phyloP scores from a whole-genome alignment of 2,888 invertebrate genomes.

The Tromatobia lineatoria region DNA sequence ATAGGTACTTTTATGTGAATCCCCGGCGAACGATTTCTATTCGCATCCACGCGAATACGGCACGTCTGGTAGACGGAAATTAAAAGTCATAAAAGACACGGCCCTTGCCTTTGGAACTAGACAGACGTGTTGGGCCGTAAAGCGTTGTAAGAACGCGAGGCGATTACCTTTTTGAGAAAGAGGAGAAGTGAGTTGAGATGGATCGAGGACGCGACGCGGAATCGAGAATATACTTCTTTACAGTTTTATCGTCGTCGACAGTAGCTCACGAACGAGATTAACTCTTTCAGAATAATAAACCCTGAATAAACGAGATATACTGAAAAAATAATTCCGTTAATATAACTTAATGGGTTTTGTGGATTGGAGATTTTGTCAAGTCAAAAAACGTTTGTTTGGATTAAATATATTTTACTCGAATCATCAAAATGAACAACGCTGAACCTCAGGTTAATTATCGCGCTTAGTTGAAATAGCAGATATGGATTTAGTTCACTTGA shows the following conservation, averaged over 20 bases:
- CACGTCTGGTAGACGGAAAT: slow-evolving; percentile 59
- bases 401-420: too few relatives aligned
- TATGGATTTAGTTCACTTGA: too few relatives aligned
- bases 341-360: too few relatives aligned
- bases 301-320: not conserved
- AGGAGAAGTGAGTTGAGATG: slow-evolving; percentile 45
- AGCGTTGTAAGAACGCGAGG: slow-evolving; percentile 56
- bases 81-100: slow-evolving; percentile 64
- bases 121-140: slow-evolving; percentile 56
- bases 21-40: slow-evolving; percentile 42
- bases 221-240: slow-evolving; percentile 40
- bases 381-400: too few relatives aligned
- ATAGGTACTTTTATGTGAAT: slow-evolving; percentile 31
- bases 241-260: slow-evolving; percentile 55
- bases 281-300: not conserved
- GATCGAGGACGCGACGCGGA: slow-evolving; percentile 31
- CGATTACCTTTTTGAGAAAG: slow-evolving; percentile 46
- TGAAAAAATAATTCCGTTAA: too few relatives aligned
- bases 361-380: too few relatives aligned
- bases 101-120: slow-evolving; percentile 50
- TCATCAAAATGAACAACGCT: too few relatives aligned
- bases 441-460: too few relatives aligned
- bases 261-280: slow-evolving; percentile 37
- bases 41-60: slow-evolving; percentile 35
- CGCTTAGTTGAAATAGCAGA: too few relatives aligned